Base-by-base conservation (phyloP, 1,140 invertebrate species). In the Drosophila leontia region DNA sequence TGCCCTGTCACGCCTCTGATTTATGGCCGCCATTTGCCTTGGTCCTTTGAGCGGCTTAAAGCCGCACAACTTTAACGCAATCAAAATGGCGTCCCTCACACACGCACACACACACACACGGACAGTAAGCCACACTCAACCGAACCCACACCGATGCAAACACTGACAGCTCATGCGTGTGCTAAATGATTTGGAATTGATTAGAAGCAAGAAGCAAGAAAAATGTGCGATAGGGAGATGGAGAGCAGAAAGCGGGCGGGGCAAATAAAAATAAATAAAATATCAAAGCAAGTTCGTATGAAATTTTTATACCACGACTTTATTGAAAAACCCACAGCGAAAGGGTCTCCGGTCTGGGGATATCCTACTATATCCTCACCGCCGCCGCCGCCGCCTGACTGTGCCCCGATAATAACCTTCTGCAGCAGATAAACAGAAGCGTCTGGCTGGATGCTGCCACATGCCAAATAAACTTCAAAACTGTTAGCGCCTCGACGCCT, bases 181-280 rank as follows among this genome's bases (percentile, higher is more conserved):
- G 84, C 65, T 88, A 80, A 87, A 87, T 87, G 84, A 88, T 88
- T 90, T 75, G 84, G 84, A 88, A 88, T 88, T 88, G 84, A 88
- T 88, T 88, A 88, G 85, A 84, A 78, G 69, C 72, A 65, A 76
- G 59, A 45, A 74, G 45, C 39, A 70, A 65, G 45, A 50, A 76
- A 80, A 61, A 76, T 56, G 29, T 55, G 44, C 17, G 6, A 39
- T 19, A 12, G 17, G 26, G 37, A 23, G 45, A 50, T 4, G 45
- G 26, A 5, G 7, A 9, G 23, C n/a, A 41, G 58, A 32, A n/a
- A 50, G 11, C 11, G 26, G 44, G 44, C 50, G 45, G 59, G 45
- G 60, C 60, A 88, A 84, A 88, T 84, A 88, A 88, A 88, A 90
- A 88, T 88, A 88, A 90, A 88, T 88, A 88, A 88, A 84, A 88